Conservation (phyloP, 2,113 vertebrate species). For the Synodontis membranacea region DNA sequence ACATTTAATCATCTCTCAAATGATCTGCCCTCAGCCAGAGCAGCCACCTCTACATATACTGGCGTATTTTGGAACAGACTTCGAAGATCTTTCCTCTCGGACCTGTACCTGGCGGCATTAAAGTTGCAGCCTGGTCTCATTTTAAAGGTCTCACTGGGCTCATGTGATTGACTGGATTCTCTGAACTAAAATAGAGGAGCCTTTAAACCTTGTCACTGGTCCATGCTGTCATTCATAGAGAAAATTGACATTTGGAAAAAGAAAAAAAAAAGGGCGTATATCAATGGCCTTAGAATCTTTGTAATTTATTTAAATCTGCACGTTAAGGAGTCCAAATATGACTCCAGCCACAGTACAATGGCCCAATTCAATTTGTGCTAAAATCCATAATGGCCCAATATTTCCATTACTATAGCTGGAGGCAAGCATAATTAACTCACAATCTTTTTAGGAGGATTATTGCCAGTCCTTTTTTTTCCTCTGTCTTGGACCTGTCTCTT, state of each 20-base stretch:
- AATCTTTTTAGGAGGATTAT: slow-evolving; percentile 1
- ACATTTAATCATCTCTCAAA: slow-evolving; percentile 84
- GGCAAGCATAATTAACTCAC: slow-evolving; percentile 21
- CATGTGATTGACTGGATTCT: neutral
- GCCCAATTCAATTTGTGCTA: neutral
- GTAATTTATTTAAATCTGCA: slow-evolving; percentile 12
- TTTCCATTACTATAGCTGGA: slow-evolving; percentile 29
- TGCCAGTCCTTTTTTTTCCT: slow-evolving; percentile 12
- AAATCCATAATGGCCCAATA: slow-evolving; percentile 5
- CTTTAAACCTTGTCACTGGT: neutral
- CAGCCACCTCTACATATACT: slow-evolving; percentile 8
- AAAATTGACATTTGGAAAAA: neutral
- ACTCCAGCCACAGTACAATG: neutral
- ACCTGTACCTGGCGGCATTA: slow-evolving; percentile 14
- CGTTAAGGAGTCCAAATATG: slow-evolving; percentile 1
- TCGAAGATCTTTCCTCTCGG: neutral
- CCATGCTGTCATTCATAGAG: neutral
- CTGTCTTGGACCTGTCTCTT: slow-evolving; percentile 17
- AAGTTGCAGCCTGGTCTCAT: neutral
- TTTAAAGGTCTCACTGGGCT: neutral
- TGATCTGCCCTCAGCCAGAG: slow-evolving; percentile 13
- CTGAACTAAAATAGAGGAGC: neutral
- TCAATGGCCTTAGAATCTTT: neutral
- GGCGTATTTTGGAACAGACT: neutral
- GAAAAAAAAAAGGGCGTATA: neutral